A percentile compares a stretch with the other conserved stretches of the same genome.
phyloP scores from a whole-genome alignment of 2,888 invertebrate genomes.

The Dryocosmus kuriphilus region DNA sequence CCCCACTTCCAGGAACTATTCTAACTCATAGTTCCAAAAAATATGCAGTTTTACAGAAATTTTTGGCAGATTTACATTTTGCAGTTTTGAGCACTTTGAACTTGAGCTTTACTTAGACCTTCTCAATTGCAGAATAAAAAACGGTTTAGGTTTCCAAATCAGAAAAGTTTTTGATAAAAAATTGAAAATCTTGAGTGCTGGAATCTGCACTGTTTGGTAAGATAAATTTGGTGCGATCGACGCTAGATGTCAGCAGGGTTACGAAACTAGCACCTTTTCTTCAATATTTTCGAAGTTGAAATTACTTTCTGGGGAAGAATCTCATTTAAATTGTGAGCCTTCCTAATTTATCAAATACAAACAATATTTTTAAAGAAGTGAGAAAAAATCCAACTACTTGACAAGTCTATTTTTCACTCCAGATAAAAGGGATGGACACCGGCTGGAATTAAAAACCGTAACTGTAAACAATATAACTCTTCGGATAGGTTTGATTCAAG shows the following conservation, averaged over 20 bases:
- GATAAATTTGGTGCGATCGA: background rate
- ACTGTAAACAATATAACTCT: conserved; percentile 32
- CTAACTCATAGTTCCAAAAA: too few species aligned
- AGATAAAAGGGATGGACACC: background rate
- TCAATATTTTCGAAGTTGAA: background rate
- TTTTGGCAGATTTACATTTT: too few species aligned
- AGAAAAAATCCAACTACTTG: background rate
- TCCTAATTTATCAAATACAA: background rate
- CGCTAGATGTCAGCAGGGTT: conserved; percentile 20
- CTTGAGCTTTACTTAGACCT: too few species aligned
- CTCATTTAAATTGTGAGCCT: too few species aligned
- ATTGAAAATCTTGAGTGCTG: background rate
- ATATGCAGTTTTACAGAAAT: too few species aligned
- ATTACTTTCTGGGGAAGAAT: background rate
- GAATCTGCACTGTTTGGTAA: background rate
- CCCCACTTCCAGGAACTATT: background rate
- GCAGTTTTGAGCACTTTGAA: too few species aligned
- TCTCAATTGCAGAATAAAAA: too few species aligned
- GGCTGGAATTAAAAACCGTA: background rate
- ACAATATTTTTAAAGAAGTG: background rate
- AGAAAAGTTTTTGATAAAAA: too few species aligned
- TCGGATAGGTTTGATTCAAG: background rate
- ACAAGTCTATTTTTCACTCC: background rate
- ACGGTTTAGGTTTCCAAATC: too few species aligned
- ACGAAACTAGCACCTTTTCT: background rate